A percentile compares a stretch with the other conserved stretches of the same genome.
Conservation (phyloP, 2,888 invertebrate species). For the Eurois occulta region DNA sequence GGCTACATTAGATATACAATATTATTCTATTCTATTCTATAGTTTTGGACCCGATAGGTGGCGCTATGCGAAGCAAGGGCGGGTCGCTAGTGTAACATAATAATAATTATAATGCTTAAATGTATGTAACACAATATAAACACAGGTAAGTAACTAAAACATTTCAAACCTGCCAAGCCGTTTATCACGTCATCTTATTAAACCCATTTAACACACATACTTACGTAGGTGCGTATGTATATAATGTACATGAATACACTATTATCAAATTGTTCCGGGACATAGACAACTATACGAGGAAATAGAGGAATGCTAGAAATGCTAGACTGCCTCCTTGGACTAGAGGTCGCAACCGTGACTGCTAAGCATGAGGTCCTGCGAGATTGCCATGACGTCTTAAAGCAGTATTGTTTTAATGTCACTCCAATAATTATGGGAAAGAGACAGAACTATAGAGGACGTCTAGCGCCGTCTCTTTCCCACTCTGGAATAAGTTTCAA, state of each 20-base stretch:
- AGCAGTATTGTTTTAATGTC: too few relatives aligned
- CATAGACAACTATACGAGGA: slow-evolving; percentile 2
- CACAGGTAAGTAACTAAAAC: slow-evolving; percentile 24
- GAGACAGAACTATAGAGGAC: too few relatives aligned
- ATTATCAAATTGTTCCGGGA: slow-evolving; percentile 33
- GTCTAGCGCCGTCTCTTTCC: too few relatives aligned
- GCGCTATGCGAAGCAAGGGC: too few relatives aligned
- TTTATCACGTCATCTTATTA: slow-evolving; percentile 57
- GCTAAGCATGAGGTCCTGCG: background rate
- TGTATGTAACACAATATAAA: slow-evolving; percentile 3
- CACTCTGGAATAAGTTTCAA: too few relatives aligned
- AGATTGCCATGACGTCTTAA: background rate
- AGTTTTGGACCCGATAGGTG: too few relatives aligned
- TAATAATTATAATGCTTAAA: background rate
- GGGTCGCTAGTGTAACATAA: too few relatives aligned
- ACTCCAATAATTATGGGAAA: too few relatives aligned
- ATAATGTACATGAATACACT: slow-evolving; percentile 23
- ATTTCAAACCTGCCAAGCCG: slow-evolving; percentile 44
- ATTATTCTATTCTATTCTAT: too few relatives aligned
- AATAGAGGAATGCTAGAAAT: background rate
- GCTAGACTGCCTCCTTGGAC: background rate
- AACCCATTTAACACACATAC: too few relatives aligned
- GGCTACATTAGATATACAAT: too few relatives aligned
- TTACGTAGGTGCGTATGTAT: background rate
- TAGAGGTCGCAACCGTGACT: background rate